Conservation (phyloP, 2,113 vertebrate species). For the Pelodiscus sinensis region DNA sequence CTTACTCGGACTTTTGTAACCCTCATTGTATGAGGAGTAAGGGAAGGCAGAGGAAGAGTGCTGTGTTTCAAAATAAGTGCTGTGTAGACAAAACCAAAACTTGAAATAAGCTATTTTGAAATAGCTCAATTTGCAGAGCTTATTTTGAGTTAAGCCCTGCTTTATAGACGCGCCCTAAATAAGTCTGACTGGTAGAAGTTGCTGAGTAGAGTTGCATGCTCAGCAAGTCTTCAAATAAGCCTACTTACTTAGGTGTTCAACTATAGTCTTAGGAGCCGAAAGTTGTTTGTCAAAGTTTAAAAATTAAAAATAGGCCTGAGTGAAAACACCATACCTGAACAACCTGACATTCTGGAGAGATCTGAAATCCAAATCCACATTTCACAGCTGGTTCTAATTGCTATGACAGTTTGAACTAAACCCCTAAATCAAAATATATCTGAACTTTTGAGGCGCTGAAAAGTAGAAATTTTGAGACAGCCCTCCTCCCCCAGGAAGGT, state of each 20-base stretch:
- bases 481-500: neutral
- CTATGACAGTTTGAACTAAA: neutral
- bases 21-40: too few relatives aligned
- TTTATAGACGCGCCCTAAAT: too few relatives aligned
- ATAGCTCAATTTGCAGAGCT: too few relatives aligned
- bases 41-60: too few relatives aligned
- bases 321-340: constrained; percentile 14
- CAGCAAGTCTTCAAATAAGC: neutral
- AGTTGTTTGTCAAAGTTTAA: neutral
- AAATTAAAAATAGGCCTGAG: neutral
- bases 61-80: too few relatives aligned
- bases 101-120: too few relatives aligned
- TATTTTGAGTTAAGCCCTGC: too few relatives aligned
- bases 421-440: neutral
- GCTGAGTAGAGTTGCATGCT: neutral
- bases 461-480: neutral
- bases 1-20: too few relatives aligned
- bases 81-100: too few relatives aligned
- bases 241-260: neutral
- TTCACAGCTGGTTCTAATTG: neutral
- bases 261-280: neutral
- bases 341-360: rapidly evolving
- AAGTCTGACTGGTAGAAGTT: neutral
- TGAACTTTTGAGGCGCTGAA: too few relatives aligned
- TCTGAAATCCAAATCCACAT: neutral